Base-by-base conservation (phyloP, 2,113 vertebrate species). In the Chascanopsetta lugubris region DNA sequence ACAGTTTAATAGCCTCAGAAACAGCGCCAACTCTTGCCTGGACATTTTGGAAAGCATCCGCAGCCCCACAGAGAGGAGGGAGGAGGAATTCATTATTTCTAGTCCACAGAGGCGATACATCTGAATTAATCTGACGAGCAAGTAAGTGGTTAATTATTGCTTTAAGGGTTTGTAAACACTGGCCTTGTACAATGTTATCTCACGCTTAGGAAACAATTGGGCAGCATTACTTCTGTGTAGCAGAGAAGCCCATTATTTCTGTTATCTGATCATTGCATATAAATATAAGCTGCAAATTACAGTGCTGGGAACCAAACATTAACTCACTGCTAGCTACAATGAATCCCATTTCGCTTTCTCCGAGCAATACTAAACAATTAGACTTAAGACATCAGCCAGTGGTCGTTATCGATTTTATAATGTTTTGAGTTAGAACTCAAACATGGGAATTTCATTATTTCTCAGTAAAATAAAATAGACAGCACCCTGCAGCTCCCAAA, bases 1-100 rank as follows among this genome's bases (percentile, higher is more conserved):
- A 49, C 63, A 42, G 43, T 75, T 73, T 76, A 77, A 85, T 71
- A 79, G 78, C 80, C 81, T 73, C 58, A 32, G 60, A 82, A 77
- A 79, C 72, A n/a, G 36, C 8, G 40, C 65, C 71, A 58, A 85
- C 83, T 85, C 69, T 71, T 66, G 50, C 65, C 51, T 60, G 50
- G 40, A 78, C 61, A 21, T 65, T 70, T 60, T 49, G 17, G 61
- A 79, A n/a, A 75, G 13, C 54, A 38, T 10, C 4, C 50, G 63
- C 56, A 55, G 50, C 59, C 38, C 21, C 17, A 54, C 21, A 72
- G 55, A 57, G 77, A 74, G 34, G 25, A 65, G 42, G 50, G 26
- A 51, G 50, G 26, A 51, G 38, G 72, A 38, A 85, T 65, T 72
- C 66, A 79, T 85, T 65, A 78, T 71, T 55, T 71, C 63, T 48